Base-by-base conservation (phyloP, 2,888 invertebrate species). In the Lypha dubia region DNA sequence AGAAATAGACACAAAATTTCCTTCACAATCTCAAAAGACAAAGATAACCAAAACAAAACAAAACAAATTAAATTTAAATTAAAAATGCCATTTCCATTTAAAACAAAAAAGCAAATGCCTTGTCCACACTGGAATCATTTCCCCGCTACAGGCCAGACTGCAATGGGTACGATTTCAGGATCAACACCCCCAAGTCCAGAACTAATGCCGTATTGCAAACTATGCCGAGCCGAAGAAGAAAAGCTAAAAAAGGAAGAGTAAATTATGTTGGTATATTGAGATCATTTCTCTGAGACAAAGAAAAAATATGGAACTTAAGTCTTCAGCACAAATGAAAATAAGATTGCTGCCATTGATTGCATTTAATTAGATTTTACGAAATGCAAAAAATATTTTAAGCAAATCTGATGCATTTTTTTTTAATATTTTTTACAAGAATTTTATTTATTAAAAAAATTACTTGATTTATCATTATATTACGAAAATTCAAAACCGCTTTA, bases 101-200 rank as follows among this genome's bases (percentile, higher is more conserved):
- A 89, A 88, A 89, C 89, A 32, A 89, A 91, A 68, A 89, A 88
- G 82, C 91, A 91, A 86, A 90, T 91, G 91, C 92, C 92, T 7
- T 92, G 92, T 53, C 91, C 91, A 20, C 92, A 92, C 75, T 92
- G 91, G 92, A 88, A 90, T 70, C 92, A 91, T 71, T 92, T 92
- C 81, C 92, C 92, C 13, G 89, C 91, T 35, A 88, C 88, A 22
- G 28, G 79, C 22, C 56, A 71, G 8, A 68, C 35, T 15, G 11
- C 71, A 13, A 49, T 68, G 32, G 80, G 76, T 46, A 20, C 60
- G 8, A 53, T 75, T n/a, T 53, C 84, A 9, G 83, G 60, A 58
- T 65, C 87, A n/a, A 56, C 84, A 2, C 87, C 87, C 35, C 85
- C 85, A 22, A 73, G 82, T 22, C 86, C 86, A 4, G 83, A 84